Base-by-base conservation (phyloP, 2,888 invertebrate genomes). In the Andrena bicolor region DNA sequence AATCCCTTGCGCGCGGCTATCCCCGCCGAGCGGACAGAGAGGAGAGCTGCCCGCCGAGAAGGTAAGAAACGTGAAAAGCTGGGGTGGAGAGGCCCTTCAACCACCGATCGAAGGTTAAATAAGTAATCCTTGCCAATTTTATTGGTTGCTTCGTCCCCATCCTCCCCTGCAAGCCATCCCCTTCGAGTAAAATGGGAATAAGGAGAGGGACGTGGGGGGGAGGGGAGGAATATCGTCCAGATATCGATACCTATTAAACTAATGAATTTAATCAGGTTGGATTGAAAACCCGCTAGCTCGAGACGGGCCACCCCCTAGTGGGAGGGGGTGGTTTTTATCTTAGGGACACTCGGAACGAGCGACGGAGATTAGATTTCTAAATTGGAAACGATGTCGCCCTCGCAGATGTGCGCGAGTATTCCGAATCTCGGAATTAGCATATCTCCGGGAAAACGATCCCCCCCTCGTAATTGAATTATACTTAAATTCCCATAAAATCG, bases 341-440 rank as follows among this genome's bases (percentile, higher is more conserved):
- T 90, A 87, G 80, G 84, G 85, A 84, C 86, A 85, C 87, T 87
- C 86, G 88, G 91, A 92, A 92, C 93, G 93, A 92, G 93, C 93
- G 93, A 92, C 92, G 93, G 90, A 93, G 94, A 94, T 94, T 94
- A 94, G 93, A 93, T 94, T 94, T 93, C 94, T 93, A 94, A 94
- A 94, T 93, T 93, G 93, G 90, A 92, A 92, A 89, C 91, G 89
- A 87, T 88, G 88, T 88, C 88, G 87, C 87, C 85, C 80, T 69
- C 79, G 80, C 76, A 80, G 77, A 77, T 66, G 49, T 51, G 60
- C 63, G 84, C 66, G 72, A 61, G 56, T 56, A 56, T 72, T 70
- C 70, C 85, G 86, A 87, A 80, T 87, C 87, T 87, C 82, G 89
- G 91, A 93, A 94, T 94, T 94, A 94, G 94, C 94, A 94, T 94